Evolutionary conservation across 2,888 invertebrate genomes (phyloP).

Genomic region (Plebejus argus): DNA sequence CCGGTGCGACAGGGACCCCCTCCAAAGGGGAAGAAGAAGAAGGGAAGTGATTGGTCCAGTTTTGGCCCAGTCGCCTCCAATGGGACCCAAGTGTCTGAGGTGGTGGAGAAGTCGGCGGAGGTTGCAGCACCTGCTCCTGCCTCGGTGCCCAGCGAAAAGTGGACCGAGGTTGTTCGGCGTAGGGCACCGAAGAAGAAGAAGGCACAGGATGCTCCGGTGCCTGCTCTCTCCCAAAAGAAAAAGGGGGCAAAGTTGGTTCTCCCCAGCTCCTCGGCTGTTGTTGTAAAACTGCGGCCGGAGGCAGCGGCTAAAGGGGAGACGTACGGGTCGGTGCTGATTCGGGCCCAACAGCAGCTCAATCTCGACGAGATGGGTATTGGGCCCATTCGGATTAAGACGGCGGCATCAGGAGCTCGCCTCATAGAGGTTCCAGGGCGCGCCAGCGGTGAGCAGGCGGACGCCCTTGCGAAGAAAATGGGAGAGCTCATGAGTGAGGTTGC

Average conservation of each 20-base stretch:
- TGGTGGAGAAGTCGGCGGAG: no score
- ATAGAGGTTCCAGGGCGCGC: background rate
- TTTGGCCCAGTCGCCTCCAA: slow-evolving; percentile 16
- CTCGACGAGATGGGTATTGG: background rate
- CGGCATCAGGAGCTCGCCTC: background rate
- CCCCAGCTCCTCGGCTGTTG: background rate
- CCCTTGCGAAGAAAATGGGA: background rate
- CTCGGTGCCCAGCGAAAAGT: background rate
- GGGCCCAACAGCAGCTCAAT: background rate
- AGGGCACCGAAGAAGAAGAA: slow-evolving; percentile 17
- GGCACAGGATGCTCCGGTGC: background rate
- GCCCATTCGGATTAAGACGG: background rate
- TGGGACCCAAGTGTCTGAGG: background rate
- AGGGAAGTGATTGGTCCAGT: background rate
- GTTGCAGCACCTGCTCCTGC: background rate
- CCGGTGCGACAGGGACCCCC: background rate
- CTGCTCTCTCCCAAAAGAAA: background rate
- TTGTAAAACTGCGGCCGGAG: background rate
- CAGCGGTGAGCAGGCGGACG: background rate
- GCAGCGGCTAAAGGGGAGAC: background rate
- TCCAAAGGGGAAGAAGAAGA: background rate
- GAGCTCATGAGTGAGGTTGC: background rate
- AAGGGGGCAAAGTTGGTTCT: background rate
- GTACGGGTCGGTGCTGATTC: background rate
- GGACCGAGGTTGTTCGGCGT: background rate